phyloP scores from a whole-genome alignment of 2,888 invertebrate species.

The Nymphalis polychloros region DNA sequence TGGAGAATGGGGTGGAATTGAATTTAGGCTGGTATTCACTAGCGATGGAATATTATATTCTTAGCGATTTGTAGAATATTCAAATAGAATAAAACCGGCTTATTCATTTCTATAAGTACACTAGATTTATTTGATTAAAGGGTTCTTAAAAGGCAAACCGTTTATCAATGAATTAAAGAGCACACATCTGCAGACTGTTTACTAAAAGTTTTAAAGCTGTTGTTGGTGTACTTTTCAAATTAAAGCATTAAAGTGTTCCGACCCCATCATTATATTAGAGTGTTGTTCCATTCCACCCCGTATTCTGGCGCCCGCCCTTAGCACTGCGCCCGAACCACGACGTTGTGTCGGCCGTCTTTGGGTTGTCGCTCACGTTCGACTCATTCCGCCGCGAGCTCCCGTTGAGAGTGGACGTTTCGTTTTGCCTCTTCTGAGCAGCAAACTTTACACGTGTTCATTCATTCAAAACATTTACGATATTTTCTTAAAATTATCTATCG shows the following conservation, averaged over 20 bases:
- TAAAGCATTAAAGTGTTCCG: slow-evolving; percentile 81
- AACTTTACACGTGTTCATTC: slow-evolving; percentile 72
- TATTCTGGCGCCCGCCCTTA: slow-evolving; percentile 60
- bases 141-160: slow-evolving; percentile 10
- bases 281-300: slow-evolving; percentile 78
- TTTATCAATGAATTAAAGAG: slow-evolving; percentile 31
- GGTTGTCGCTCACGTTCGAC: slow-evolving; percentile 44
- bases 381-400: slow-evolving; percentile 68
- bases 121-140: background rate
- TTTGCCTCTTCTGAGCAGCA: slow-evolving; percentile 45
- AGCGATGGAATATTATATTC: slow-evolving; percentile 43
- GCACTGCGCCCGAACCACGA: slow-evolving; percentile 44
- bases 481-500: slow-evolving; percentile 18
- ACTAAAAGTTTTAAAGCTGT: slow-evolving; percentile 42
- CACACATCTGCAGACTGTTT: slow-evolving; percentile 26
- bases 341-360: slow-evolving; percentile 40
- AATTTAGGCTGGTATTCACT: slow-evolving; percentile 76
- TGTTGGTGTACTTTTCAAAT: slow-evolving; percentile 79
- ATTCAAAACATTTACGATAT: slow-evolving; percentile 42
- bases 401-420: slow-evolving; percentile 51
- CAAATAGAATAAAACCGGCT: slow-evolving; percentile 17
- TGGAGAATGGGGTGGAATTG: slow-evolving; percentile 76
- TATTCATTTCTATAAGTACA: background rate
- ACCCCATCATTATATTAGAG: slow-evolving; percentile 81
- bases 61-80: slow-evolving; percentile 4